phyloP scores from a whole-genome alignment of 2,797 vertebrate species.

The Cossypha polioptera region DNA sequence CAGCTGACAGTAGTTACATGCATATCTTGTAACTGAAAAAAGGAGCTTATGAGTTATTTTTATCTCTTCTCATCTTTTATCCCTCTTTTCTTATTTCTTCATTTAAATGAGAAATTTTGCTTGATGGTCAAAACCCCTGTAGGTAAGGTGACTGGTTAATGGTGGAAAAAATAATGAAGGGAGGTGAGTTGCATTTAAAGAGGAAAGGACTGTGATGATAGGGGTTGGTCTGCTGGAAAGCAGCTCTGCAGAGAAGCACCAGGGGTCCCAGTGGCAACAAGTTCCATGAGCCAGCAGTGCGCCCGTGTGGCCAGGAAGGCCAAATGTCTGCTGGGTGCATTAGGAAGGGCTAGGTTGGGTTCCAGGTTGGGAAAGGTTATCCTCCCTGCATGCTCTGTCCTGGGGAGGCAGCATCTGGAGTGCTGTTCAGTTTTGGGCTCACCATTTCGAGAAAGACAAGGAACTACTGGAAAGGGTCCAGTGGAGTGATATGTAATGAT shows the following conservation, averaged over 20 bases:
- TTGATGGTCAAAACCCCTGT: not conserved
- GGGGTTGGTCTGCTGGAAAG: not conserved
- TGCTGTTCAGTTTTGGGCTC: not conserved
- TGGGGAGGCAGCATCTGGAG: fast-evolving
- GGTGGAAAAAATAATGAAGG: not conserved
- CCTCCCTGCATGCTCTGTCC: not conserved
- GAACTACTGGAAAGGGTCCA: not conserved
- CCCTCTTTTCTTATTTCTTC: not conserved
- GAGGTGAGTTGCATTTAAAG: not conserved
- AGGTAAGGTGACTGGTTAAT: not conserved
- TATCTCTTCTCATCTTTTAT: not conserved
- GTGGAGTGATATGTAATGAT: not conserved
- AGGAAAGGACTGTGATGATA: not conserved
- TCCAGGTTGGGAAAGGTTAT: not conserved
- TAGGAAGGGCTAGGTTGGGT: no score
- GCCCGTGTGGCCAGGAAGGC: not conserved
- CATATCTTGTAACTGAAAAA: not conserved
- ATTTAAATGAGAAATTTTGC: not conserved
- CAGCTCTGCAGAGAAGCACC: not conserved
- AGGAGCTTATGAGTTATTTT: not conserved
- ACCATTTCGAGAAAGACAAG: not conserved
- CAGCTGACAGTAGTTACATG: not conserved
- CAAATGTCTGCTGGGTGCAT: no score
- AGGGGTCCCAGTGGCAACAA: not conserved
- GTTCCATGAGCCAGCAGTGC: not conserved